Evolutionary conservation across 2,113 vertebrate genomes (phyloP).

Genomic region (Acrocephalus kingi): DNA sequence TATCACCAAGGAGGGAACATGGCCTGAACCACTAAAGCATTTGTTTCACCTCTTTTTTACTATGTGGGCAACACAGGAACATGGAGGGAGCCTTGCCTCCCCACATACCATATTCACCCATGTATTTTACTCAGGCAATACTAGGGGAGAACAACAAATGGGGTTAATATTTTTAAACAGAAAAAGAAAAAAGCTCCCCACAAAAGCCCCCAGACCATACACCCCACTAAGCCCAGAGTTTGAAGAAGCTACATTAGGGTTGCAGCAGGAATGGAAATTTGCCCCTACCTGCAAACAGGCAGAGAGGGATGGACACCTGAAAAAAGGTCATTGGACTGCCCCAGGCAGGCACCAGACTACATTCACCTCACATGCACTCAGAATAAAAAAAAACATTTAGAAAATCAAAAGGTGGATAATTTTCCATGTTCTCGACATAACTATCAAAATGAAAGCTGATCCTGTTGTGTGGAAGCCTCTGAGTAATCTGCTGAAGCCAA

Average conservation of each 20-base stretch:
- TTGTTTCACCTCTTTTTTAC: not conserved
- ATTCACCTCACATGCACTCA: not conserved
- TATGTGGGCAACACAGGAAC: not conserved
- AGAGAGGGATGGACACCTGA: rapidly evolving
- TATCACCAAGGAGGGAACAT: not conserved
- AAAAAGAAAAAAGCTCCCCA: not conserved
- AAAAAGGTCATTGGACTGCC: not conserved
- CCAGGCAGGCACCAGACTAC: not conserved
- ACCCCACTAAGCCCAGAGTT: not conserved
- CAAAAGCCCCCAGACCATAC: not conserved
- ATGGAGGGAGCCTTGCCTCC: rapidly evolving
- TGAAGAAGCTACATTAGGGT: not conserved
- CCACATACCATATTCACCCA: rapidly evolving
- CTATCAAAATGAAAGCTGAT: not conserved
- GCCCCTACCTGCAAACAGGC: not conserved
- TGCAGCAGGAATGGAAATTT: not conserved
- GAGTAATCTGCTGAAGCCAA: not conserved
- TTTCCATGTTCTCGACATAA: not conserved
- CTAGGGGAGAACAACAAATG: not conserved
- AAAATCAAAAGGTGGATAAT: not conserved
- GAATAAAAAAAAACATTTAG: not conserved
- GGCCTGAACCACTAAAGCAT: not conserved
- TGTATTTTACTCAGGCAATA: not conserved
- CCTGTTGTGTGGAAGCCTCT: not conserved
- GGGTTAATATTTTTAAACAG: not conserved